Base-by-base conservation (phyloP, 2,113 vertebrate species). In the Pelmatolapia mariae region DNA sequence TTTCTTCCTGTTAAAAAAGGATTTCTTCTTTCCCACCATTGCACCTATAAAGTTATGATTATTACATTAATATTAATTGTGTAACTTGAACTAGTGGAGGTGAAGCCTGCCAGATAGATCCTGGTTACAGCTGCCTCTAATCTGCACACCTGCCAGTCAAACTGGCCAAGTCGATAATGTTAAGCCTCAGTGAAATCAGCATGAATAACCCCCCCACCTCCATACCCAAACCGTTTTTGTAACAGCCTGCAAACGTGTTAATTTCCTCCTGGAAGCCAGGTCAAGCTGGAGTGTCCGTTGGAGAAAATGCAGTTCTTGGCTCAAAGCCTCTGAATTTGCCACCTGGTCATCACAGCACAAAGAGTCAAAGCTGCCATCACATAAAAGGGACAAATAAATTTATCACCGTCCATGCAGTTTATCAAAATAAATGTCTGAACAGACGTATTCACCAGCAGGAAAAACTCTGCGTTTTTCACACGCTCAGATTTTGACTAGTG, bases 221-320 rank as follows among this genome's bases (percentile, higher is more conserved):
- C 9, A 53, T 53, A 10, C 8, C 26, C 5, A 31, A 33, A 19
- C 5, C 0, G 0, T 40, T 71, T 71, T 43, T 43, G 8, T 43
- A 71, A 71, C 36, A 71, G 66, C 36, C 66, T 43, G 38, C 13
- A 71, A 45, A 45, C 2, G 2, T 45, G 66, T 26, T 26, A 24
- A 43, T 6, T 16, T 71, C 66, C 12, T 45, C 66, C 66, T 45
- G 22, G 66, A 73, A 4, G 22, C 38, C 4, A 0, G 38, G n/a
- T 16, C 66, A 16, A 73, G 38, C 38, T 45, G 66, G 15, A 45
- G 4, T 26, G 13, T 43, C 12, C 36, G 13, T 16, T 16, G 38
- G 66, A 71, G 22, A 4, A 71, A 71, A 71, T 16, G 66, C 38
- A 71, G 66, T 43, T 71, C 38, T 71, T 43, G 66, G 66, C 38